A percentile compares a stretch with the other conserved stretches of the same genome.
Evolutionary conservation across 2,888 invertebrate genomes (phyloP).

Genomic region (Eristalinus aeneus): DNA sequence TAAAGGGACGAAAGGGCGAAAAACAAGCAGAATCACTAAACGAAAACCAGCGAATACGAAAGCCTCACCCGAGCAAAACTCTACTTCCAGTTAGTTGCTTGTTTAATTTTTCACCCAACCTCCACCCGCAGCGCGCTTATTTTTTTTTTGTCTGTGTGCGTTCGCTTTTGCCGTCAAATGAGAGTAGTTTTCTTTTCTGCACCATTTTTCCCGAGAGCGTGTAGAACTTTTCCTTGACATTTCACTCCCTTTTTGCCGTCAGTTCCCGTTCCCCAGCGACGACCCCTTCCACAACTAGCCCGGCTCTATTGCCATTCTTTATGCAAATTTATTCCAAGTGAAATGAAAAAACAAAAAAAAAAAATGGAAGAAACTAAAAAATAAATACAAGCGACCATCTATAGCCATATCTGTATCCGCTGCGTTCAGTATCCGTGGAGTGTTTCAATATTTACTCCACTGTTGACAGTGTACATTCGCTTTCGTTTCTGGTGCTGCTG

Average conservation of each 20-base stretch:
- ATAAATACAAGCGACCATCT: conserved; percentile 21
- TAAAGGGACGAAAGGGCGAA: background rate
- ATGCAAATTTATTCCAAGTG: conserved; percentile 21
- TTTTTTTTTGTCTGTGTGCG: background rate
- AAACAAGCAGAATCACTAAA: background rate
- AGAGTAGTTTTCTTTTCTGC: background rate
- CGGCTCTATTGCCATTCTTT: conserved; percentile 1
- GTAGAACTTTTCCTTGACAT: conserved; percentile 52
- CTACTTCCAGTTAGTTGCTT: background rate
- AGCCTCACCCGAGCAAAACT: background rate
- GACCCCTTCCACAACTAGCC: background rate
- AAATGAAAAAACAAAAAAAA: background rate
- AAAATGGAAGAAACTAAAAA: conserved; percentile 8
- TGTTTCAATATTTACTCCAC: conserved; percentile 55
- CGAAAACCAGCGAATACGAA: background rate
- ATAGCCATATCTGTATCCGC: background rate
- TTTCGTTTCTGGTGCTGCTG: conserved; percentile 16
- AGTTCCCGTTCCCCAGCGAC: background rate
- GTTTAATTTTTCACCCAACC: background rate
- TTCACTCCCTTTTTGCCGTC: conserved; percentile 26
- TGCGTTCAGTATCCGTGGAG: background rate
- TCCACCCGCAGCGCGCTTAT: no score
- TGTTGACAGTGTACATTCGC: conserved; percentile 49
- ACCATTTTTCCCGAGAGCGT: background rate
- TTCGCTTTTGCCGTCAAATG: background rate